Evolutionary conservation across 2,888 invertebrate species (phyloP).

Genomic region (Archips crataeganus): DNA sequence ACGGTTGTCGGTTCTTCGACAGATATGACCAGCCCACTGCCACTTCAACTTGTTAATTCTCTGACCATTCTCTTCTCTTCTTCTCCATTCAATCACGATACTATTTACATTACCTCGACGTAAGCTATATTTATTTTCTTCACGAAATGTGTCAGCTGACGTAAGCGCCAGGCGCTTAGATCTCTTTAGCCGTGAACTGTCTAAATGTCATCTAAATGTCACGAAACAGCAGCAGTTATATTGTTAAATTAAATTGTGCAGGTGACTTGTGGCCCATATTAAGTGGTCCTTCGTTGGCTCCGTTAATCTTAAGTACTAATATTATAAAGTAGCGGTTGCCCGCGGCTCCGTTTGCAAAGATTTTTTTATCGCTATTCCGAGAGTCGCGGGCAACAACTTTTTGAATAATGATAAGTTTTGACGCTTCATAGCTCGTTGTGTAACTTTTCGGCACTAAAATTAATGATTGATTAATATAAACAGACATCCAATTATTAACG

Average conservation of each 20-base stretch:
- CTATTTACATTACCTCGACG: too few relatives aligned
- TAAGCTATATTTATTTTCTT: too few relatives aligned
- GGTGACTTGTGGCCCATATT: constrained; percentile 7
- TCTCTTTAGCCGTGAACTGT: constrained; percentile 7
- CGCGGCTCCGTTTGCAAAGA: too few relatives aligned
- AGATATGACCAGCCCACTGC: too few relatives aligned
- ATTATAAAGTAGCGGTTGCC: too few relatives aligned
- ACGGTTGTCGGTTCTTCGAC: too few relatives aligned
- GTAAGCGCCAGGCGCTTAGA: constrained; percentile 18
- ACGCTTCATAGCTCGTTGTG: not conserved
- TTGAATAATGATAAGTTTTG: not conserved
- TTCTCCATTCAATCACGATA: too few relatives aligned
- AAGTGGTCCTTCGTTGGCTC: not conserved
- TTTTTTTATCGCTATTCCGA: too few relatives aligned
- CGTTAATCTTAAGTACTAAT: not conserved
- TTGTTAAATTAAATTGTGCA: constrained; percentile 1
- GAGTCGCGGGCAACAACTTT: too few relatives aligned
- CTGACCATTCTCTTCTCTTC: too few relatives aligned
- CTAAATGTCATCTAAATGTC: constrained; percentile 34
- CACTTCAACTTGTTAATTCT: too few relatives aligned
- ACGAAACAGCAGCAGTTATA: constrained; percentile 11
- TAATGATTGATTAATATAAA: constrained; percentile 6
- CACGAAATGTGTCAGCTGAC: not conserved
- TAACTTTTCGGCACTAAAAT: not conserved
- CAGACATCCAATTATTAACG: constrained; percentile 8